Percentiles rank a stretch among this genome's conserved stretches.
These are phyloP conservation scores for Phrynocephalus versicolor DNA, from an alignment of 2,113 vertebrate species.

Conservation along the genomic window DNA sequence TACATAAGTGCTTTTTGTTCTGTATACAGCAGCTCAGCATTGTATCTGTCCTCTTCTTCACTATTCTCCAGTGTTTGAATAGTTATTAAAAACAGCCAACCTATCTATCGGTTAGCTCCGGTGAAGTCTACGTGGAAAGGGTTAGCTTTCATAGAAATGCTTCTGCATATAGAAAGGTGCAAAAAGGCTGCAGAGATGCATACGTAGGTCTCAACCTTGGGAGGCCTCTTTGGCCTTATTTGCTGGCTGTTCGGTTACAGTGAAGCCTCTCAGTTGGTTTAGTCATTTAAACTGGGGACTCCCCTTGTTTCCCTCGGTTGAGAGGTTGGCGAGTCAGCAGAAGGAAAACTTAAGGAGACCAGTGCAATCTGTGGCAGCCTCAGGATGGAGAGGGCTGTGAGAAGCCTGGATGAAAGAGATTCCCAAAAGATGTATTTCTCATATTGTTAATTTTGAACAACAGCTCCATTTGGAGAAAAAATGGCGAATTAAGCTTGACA, in stretches of 20 bases:
- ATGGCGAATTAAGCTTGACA: too few relatives aligned
- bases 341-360: background rate
- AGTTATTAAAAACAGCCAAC: slow-evolving; percentile 40
- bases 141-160: slow-evolving; percentile 39
- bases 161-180: slow-evolving; percentile 37
- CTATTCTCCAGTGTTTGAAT: slow-evolving; percentile 62
- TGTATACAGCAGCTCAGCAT: slow-evolving; percentile 60
- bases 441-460: background rate
- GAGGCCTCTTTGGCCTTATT: background rate
- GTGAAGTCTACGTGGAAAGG: slow-evolving; percentile 59
- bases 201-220: background rate
- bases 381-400: background rate
- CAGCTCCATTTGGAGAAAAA: background rate
- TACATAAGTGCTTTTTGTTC: slow-evolving; percentile 39
- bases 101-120: slow-evolving; percentile 13
- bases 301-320: background rate
- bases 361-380: background rate
- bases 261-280: background rate
- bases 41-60: slow-evolving; percentile 53
- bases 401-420: background rate
- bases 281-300: background rate
- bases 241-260: background rate
- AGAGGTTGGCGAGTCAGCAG: background rate
- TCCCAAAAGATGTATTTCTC: background rate
- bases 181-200: background rate